phyloP scores from a whole-genome alignment of 2,888 invertebrate genomes.

The Athripsodes cinereus region DNA sequence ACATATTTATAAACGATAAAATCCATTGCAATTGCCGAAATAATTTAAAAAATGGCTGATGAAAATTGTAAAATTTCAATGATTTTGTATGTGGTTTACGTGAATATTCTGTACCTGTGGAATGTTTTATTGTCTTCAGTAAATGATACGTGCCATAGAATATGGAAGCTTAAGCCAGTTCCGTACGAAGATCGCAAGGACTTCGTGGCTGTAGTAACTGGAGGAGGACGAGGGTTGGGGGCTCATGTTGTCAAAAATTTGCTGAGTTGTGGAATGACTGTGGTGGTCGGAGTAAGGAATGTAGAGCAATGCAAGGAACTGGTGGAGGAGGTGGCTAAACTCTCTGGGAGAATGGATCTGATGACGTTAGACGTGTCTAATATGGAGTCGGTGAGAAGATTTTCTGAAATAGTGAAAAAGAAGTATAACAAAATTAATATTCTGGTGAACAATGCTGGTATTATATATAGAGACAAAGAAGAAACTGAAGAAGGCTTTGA shows the following conservation, averaged over 20 bases:
- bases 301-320: slow-evolving; percentile 46
- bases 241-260: slow-evolving; percentile 68
- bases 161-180: slow-evolving; percentile 27
- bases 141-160: neutral
- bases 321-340: slow-evolving; percentile 31
- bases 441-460: slow-evolving; percentile 83
- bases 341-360: slow-evolving; percentile 55
- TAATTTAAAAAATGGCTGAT: no score
- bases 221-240: slow-evolving; percentile 83
- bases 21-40: no score
- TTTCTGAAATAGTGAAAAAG: slow-evolving; percentile 60
- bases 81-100: no score
- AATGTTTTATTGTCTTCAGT: neutral
- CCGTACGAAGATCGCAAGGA: neutral
- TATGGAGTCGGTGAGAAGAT: slow-evolving; percentile 68
- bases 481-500: slow-evolving; percentile 80
- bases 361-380: slow-evolving; percentile 71
- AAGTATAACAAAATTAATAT: slow-evolving; percentile 62
- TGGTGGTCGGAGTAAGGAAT: slow-evolving; percentile 68
- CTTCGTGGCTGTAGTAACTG: slow-evolving; percentile 60
- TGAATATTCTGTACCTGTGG: no score
- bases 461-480: slow-evolving; percentile 79
- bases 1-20: no score
- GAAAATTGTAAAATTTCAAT: no score
- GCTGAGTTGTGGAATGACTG: slow-evolving; percentile 68